These are phyloP conservation scores for Micronycteris hirsuta DNA, from an alignment of 2,113 vertebrate genomes.

Conservation along the genomic window DNA sequence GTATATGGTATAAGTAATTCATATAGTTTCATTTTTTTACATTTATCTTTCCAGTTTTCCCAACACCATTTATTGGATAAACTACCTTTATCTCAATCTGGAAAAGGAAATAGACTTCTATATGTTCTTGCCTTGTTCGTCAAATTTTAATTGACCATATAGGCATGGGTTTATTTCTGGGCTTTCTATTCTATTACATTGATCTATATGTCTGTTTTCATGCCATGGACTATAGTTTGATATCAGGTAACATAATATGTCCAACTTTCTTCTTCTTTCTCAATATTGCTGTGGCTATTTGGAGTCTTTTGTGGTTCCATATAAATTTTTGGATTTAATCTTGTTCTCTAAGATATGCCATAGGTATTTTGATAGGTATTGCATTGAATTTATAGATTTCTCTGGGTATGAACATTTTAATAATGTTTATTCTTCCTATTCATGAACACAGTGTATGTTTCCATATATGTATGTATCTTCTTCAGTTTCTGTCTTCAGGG, in stretches of 20 bases:
- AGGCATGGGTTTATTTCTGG: too few relatives aligned
- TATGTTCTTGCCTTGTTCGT: too few relatives aligned
- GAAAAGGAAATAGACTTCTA: too few relatives aligned
- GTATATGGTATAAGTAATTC: too few relatives aligned
- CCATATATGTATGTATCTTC: background rate
- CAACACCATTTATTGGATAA: too few relatives aligned
- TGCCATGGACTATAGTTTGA: background rate
- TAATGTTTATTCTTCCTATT: background rate
- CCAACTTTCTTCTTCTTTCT: background rate
- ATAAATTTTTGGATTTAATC: background rate
- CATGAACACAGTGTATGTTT: background rate
- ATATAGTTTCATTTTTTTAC: too few relatives aligned
- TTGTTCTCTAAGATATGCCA: background rate
- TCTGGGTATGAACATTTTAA: background rate
- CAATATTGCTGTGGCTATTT: background rate
- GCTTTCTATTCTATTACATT: background rate
- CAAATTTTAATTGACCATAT: too few relatives aligned
- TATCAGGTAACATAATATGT: background rate
- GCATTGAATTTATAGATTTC: background rate
- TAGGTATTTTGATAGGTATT: background rate
- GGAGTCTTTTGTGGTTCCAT: background rate
- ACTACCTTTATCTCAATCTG: too few relatives aligned
- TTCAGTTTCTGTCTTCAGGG: background rate
- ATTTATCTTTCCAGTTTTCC: too few relatives aligned
- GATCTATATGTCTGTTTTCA: background rate